Percentiles rank a stretch among this genome's conserved stretches.
phyloP scores from a whole-genome alignment of 1,140 invertebrate genomes.

The Brachionus asplanchnoidis region DNA sequence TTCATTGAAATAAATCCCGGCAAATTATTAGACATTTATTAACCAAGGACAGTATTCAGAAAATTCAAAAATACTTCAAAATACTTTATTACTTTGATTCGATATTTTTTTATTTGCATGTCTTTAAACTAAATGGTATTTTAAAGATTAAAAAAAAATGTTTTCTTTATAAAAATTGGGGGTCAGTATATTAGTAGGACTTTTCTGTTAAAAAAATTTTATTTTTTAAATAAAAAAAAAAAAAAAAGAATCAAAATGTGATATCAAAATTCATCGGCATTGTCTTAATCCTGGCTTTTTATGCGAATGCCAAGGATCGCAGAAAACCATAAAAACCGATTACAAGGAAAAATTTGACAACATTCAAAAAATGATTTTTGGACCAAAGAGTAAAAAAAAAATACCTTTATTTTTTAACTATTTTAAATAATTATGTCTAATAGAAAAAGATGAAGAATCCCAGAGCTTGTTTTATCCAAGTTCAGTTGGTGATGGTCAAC shows the following conservation, averaged over 20 bases:
- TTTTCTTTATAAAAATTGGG: no score
- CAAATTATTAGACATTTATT: no score
- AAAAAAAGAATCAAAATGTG: constrained; percentile 14
- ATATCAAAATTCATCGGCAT: constrained; percentile 16
- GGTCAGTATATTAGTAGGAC: no score
- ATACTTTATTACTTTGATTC: no score
- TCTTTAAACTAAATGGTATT: no score
- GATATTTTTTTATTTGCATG: no score
- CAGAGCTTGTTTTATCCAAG: not conserved
- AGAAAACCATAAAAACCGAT: constrained; percentile 32
- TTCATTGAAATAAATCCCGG: no score
- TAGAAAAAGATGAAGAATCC: constrained; percentile 21
- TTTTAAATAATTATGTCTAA: not conserved
- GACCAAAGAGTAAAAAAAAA: not conserved
- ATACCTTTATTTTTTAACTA: not conserved
- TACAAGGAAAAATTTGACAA: constrained; percentile 38
- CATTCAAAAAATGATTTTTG: constrained; percentile 37
- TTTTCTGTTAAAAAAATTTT: not conserved
- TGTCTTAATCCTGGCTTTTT: not conserved
- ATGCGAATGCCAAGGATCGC: constrained; percentile 14
- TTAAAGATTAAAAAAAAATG: no score
- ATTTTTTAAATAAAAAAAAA: not conserved
- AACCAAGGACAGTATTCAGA: no score
- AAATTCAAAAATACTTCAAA: no score
- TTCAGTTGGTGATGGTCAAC: not conserved